Evolutionary conservation across 2,888 invertebrate species (phyloP).

Genomic region (Xestia sexstrigata): DNA sequence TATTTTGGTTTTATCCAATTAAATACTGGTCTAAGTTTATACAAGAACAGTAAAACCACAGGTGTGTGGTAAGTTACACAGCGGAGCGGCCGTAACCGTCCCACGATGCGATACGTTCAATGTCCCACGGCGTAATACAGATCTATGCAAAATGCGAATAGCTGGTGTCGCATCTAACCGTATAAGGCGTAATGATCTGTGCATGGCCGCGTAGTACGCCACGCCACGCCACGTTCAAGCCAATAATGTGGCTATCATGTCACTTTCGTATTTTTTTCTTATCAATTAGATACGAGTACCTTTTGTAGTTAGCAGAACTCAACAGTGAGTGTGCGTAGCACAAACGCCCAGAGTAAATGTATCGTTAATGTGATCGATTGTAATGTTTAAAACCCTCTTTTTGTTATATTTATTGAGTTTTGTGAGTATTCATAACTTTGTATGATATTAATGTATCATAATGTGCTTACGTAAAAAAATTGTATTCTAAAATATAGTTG

Average conservation of each 20-base stretch:
- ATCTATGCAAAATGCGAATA: constrained; percentile 53
- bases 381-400: neutral
- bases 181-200: constrained; percentile 18
- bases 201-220: neutral
- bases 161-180: constrained; percentile 14
- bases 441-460: neutral
- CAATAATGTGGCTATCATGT: neutral
- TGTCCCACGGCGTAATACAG: constrained; percentile 57
- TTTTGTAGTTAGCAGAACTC: neutral
- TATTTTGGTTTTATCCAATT: neutral
- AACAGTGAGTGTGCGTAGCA: neutral
- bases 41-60: neutral
- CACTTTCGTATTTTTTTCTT: neutral
- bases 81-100: constrained; percentile 10
- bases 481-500: neutral
- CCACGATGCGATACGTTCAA: constrained; percentile 35
- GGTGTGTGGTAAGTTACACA: constrained; percentile 2
- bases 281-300: neutral
- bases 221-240: neutral
- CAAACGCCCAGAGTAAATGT: neutral
- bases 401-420: no score
- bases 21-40: neutral
- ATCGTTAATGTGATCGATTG: neutral
- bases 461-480: neutral
- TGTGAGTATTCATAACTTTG: neutral